phyloP scores from a whole-genome alignment of 2,113 vertebrate genomes.

The Bufo gargarizans region DNA sequence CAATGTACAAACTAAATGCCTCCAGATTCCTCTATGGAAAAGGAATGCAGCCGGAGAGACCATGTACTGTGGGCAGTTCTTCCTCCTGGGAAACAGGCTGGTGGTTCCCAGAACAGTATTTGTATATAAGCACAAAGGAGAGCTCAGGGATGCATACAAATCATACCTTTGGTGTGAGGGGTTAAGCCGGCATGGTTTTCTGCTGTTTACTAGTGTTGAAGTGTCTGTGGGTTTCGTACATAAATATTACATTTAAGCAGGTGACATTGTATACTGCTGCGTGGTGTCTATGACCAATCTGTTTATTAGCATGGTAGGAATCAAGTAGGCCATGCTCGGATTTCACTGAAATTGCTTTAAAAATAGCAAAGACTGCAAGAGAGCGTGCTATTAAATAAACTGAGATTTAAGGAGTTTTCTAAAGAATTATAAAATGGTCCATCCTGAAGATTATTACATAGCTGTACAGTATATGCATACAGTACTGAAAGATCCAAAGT shows the following conservation, averaged over 20 bases:
- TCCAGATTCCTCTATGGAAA: background rate
- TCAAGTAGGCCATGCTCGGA: background rate
- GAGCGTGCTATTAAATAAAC: background rate
- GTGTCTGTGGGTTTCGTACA: constrained; percentile 34
- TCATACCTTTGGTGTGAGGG: background rate
- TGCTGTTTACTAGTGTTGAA: background rate
- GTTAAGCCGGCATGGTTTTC: background rate
- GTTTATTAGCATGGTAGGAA: background rate
- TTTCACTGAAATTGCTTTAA: constrained; percentile 2
- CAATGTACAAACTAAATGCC: too few species aligned
- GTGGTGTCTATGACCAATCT: constrained; percentile 32
- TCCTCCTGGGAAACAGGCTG: background rate
- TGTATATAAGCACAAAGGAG: too few species aligned
- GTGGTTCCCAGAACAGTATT: too few species aligned
- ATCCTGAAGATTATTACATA: background rate
- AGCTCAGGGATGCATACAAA: background rate
- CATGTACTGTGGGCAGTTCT: background rate
- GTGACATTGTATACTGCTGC: constrained; percentile 12
- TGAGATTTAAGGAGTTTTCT: background rate
- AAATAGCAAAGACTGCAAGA: constrained; percentile 6
- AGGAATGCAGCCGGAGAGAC: background rate
- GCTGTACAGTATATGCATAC: background rate
- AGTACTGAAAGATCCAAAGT: background rate
- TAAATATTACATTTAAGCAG: constrained; percentile 17
- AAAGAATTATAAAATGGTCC: background rate